Evolutionary conservation across 2,888 invertebrate genomes (phyloP), one percentile per base, ranked within the genome.

Genomic region (Acanthosepion lycidas): DNA sequence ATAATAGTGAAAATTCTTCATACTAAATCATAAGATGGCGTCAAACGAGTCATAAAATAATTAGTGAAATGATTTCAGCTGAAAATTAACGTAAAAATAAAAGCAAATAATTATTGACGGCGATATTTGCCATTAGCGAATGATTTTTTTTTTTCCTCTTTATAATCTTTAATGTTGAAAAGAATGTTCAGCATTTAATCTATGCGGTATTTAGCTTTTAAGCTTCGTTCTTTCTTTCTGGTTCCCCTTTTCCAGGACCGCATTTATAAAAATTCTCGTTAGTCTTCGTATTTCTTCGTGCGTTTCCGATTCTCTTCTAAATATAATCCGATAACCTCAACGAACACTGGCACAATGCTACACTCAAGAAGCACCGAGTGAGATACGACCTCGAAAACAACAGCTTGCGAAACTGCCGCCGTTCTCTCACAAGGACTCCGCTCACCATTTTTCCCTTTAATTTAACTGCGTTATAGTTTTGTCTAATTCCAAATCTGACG

Each of bases 401-500:
- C 23, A 59, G 59, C 59, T 59, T 26, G 49, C 92, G 26, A 92
- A 9, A 23, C 23, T 92, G 28, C 28, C 33, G 48, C 48, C 42
- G 28, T 42, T 92, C 18, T 91, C 48, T 28, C 49, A 42, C 26
- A 92, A 92, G 42, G 33, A 33, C 91, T 9, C 33, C n/a, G 91
- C 18, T 33, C 33, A 1, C 33, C 28, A 20, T 51, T 92, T 49
- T 6, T 20, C 18, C 23, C 12, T 9, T 78, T 78, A 78, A 78
- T 78, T 78, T 15, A 93, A n/a, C 28, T 49, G 49, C 15, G 51
- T 28, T 18, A 93, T 94, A 15, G 42, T 42, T 53, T 94, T 94
- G 20, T 94, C 94, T 5, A 94, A 42, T 64, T 94, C 94, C 55
- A 94, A 6, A 26, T 94, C 94, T 42, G 94, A 64, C 28, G 94